Percentiles rank a stretch among this genome's conserved stretches.
These are phyloP conservation scores for Radopholus similis DNA, from an alignment of 1,140 invertebrate species.

Conservation along the genomic window DNA sequence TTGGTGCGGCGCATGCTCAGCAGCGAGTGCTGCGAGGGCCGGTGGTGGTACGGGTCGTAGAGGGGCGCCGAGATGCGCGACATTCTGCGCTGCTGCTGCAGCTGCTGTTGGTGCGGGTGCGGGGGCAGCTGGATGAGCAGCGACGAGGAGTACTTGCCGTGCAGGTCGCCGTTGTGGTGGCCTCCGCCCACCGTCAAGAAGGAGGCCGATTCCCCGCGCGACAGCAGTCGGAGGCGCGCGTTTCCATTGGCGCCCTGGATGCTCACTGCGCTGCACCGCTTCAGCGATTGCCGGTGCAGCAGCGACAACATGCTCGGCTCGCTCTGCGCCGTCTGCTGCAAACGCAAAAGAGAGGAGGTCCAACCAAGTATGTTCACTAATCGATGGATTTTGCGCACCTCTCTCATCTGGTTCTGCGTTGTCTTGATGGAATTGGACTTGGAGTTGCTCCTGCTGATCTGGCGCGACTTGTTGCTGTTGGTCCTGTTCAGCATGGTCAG, in stretches of 20 bases:
- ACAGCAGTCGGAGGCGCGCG: background rate
- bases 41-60: background rate
- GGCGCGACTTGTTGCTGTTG: conserved; percentile 25
- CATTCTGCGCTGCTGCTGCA: background rate
- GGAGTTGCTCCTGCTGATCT: conserved; percentile 20
- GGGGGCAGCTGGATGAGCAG: too few relatives aligned
- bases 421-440: conserved; percentile 1
- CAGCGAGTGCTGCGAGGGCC: background rate
- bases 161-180: background rate
- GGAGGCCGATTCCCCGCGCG: conserved; percentile 6
- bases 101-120: too few relatives aligned
- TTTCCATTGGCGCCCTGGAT: background rate
- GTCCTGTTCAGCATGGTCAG: conserved; percentile 29
- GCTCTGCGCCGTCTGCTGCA: background rate
- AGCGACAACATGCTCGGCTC: conserved; percentile 15
- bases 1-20: background rate
- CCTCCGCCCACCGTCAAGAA: background rate
- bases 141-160: background rate
- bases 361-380: background rate
- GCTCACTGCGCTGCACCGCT: conserved; percentile 9
- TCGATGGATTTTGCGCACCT: too few relatives aligned
- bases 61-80: background rate
- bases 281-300: conserved; percentile 3
- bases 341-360: background rate
- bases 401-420: conserved; percentile 7